Evolutionary conservation across 2,888 invertebrate species (phyloP), one percentile per base, ranked within the genome.

Genomic region (Orchesellides sinensis): DNA sequence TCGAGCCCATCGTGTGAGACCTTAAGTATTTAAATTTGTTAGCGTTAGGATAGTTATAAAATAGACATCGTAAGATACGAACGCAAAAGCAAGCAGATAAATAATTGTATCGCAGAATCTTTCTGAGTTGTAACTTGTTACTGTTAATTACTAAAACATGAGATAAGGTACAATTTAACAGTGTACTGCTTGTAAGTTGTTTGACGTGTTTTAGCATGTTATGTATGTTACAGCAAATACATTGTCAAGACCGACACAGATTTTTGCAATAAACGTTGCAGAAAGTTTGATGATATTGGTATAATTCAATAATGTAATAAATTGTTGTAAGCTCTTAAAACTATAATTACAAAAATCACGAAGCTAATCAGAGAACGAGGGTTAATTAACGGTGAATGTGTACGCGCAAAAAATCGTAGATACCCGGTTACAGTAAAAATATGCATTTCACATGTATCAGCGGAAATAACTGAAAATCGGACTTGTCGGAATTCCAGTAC

Each of bases 401-500:
- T 25, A 54, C 54, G 14, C 54, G 25, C 54, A 10, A 32, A 32
- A 61, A 45, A 32, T 25, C 52, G 74, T 74, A 52, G 65, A 74
- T 63, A 74, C 40, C 74, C 63, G 65, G 74, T 74, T 61, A 54
- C 65, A 40, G 63, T 32, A 32, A 35, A 52, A 74, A 49, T 52
- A 29, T 59, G 45, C 5, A 27, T 17, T 32, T 40, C 47, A 27
- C 65, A 63, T 49, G 14, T 35, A 25, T 52, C 63, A 65, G 17
- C 25, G 63, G 54, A 40, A 52, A 4, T 32, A 52, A 65, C 52
- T 74, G 74, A 74, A 65, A 74, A 74, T 74, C 65, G 74, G 74
- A 74, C 65, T 65, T 74, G 65, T 74, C 74, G 74, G 65, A 74
- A 74, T 74, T 74, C 74, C 74, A 74, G 65, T 74, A n/a, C n/a